Base-by-base conservation (phyloP, 2,797 vertebrate genomes). In the Nothura maculosa region DNA sequence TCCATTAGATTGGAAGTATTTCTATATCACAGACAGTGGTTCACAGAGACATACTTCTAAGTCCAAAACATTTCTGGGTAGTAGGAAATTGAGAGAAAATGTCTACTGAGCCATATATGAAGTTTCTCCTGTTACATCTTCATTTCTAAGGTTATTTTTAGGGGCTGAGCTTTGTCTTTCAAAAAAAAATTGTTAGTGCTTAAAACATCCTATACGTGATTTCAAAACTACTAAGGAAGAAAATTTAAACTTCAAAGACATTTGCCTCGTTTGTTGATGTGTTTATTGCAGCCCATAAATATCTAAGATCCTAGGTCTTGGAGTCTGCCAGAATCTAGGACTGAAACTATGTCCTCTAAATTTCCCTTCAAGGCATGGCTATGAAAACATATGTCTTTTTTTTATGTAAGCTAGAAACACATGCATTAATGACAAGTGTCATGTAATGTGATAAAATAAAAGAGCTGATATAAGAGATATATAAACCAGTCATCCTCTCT, bases 121-220 rank as follows among this genome's bases (percentile, higher is more conserved):
- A 55, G 27, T n/a, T 52, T 62, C 13, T 69, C 17, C 42, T 82
- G 10, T 18, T 21, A 47, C 17, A 16, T 47, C 20, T 91, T 21
- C 62, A 36, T 9, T 73, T 90, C 84, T 81, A 69, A 22, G 76
- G 55, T 38, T 62, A 5, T 7, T 28, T 86, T 85, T 58, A 83
- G 58, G 91, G 55, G 32, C 14, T 15, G 68, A 34, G 4, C 28
- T 94, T 91, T 93, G n/a, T 70, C 52, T 92, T 91, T 80, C 74
- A 70, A 50, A 48, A 43, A 42, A 61, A 27, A 74, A 55, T 58
- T 69, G 55, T 70, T 61, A 67, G 6, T 74, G 17, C 21, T 87
- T 92, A 57, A 89, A 89, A 45, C 19, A 57, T 11, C 19, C 16
- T 81, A 42, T 36, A 81, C 84, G 52, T 66, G 5, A 38, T 21